These are phyloP conservation scores for Phocides pigmalion DNA, from an alignment of 1,140 invertebrate genomes.

Conservation along the genomic window DNA sequence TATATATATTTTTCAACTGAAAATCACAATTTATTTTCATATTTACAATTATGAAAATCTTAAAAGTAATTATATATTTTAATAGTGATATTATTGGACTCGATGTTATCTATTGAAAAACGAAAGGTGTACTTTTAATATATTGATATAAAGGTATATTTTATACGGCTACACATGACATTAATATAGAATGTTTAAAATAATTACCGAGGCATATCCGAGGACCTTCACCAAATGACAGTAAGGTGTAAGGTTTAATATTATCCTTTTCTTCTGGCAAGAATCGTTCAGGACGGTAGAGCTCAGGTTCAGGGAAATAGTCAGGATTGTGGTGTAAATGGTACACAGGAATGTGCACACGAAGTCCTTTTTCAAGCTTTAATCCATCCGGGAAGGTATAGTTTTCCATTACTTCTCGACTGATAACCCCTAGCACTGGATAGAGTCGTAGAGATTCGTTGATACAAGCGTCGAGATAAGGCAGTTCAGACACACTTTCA, in stretches of 20 bases:
- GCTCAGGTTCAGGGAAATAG: conserved; percentile 8
- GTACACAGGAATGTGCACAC: conserved; percentile 19
- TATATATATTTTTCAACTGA: too few species aligned
- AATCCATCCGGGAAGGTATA: conserved; percentile 71
- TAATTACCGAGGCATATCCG: conserved; percentile 35
- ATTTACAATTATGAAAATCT: too few species aligned
- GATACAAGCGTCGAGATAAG: conserved; percentile 55
- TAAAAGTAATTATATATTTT: too few species aligned
- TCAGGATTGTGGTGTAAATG: conserved; percentile 16
- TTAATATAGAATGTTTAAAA: background rate
- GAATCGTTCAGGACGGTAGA: conserved; percentile 20
- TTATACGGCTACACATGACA: too few species aligned
- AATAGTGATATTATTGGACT: too few species aligned
- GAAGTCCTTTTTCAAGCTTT: conserved; percentile 42
- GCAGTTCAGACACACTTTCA: conserved; percentile 72
- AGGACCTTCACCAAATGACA: conserved; percentile 40
- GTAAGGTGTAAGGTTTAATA: conserved; percentile 42
- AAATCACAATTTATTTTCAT: too few species aligned
- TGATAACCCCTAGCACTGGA: conserved; percentile 52
- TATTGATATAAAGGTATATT: too few species aligned
- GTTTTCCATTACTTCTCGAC: conserved; percentile 50
- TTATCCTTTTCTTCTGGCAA: conserved; percentile 47
- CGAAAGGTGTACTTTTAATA: too few species aligned
- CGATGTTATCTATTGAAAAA: too few species aligned
- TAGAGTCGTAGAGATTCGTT: conserved; percentile 66